phyloP scores from a whole-genome alignment of 2,113 vertebrate genomes.

The Alces alces region DNA sequence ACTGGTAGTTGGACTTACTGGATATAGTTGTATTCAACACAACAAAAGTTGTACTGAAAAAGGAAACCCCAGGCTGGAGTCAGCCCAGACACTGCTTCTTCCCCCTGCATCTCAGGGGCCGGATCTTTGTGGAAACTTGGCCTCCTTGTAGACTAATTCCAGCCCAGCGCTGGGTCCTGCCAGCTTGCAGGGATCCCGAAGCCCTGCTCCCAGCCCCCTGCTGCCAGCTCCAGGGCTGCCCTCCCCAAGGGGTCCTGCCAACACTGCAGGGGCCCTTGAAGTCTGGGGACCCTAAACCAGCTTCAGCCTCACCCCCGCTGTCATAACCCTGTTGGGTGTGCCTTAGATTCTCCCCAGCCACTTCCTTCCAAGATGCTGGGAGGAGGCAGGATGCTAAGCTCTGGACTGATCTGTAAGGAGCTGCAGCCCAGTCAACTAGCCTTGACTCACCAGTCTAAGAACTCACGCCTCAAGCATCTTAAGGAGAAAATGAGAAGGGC shows the following conservation, averaged over 20 bases:
- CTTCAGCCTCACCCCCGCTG: not conserved
- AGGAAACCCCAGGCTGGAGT: not conserved
- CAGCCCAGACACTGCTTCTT: not conserved
- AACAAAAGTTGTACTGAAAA: not conserved
- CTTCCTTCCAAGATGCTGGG: not conserved
- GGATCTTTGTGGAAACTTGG: not conserved
- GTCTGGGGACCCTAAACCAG: not conserved
- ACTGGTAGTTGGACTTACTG: not conserved
- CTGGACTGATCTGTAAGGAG: not conserved
- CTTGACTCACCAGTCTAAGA: not conserved
- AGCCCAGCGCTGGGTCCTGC: not conserved
- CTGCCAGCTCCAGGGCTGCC: not conserved
- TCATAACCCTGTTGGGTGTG: not conserved
- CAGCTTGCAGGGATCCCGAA: not conserved
- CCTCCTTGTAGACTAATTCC: not conserved
- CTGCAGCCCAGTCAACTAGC: not conserved
- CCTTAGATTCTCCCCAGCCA: not conserved
- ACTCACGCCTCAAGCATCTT: not conserved
- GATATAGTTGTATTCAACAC: not conserved
- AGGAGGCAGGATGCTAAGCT: not conserved
- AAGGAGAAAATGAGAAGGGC: not conserved
- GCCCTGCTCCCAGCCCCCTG: rapidly evolving
- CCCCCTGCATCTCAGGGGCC: no score
- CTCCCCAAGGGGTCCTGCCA: not conserved
- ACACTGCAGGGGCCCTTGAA: not conserved